Evolutionary conservation across 2,113 vertebrate genomes (phyloP), one percentile per base, ranked within the genome.

Genomic region (Gnathonemus echidnorhynchus): DNA sequence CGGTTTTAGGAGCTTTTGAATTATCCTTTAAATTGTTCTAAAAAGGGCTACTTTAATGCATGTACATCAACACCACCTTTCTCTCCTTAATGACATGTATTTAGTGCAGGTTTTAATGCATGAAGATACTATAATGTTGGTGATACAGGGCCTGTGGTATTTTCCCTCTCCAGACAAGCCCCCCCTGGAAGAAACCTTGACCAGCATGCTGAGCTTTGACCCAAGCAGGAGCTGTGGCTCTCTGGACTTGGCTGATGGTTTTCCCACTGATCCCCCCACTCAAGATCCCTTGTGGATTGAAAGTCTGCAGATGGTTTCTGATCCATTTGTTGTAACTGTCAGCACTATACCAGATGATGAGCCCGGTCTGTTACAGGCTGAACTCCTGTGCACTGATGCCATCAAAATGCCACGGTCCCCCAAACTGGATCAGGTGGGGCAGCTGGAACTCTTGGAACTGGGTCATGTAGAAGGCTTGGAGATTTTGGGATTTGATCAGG

Each of bases 141-240:
- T 80, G 15, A 80, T 42, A 39, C 13, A 19, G 74, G 35, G 17
- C 35, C 74, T 80, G 74, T 80, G 35, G n/a, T 9, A n/a, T 74
- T n/a, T 88, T 45, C 45, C 91, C 56, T 48, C 13, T 90, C 74
- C 46, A 95, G 94, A 92, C 48, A 88, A 92, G 27, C 87, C 91
- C 52, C 52, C 92, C 89, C 90, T 87, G 89, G 93, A 93, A n/a
- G 90, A 92, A 87, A 90, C 91, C 19, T 90, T 94, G 89, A 93
- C 92, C 90, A 95, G 94, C 92, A 96, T 96, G 94, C 92, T 96
- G 91, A 94, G 95, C 90, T 92, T 94, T 90, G 94, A 95, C 89
- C 92, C 94, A 89, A 91, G 93, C 3, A 91, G 92, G 24, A 91
- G 90, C 7, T 91, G 92, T 21, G 90, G 89, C 42, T 88, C 92